Conservation (phyloP, 2,888 invertebrate genomes). For the Polietes domitor region DNA sequence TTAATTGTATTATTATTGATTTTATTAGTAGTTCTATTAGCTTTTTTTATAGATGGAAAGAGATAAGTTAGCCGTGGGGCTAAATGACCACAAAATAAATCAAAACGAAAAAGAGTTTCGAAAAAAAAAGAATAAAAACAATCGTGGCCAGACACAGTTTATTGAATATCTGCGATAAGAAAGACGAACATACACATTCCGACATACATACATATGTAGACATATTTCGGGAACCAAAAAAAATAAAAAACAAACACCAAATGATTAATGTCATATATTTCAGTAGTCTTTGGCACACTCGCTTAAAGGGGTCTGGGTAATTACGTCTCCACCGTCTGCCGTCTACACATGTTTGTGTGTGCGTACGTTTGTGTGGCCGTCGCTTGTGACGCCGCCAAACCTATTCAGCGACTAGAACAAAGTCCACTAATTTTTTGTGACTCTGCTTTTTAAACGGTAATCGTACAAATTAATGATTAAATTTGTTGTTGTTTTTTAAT, state of each 20-base stretch:
- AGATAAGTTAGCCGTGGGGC: too few relatives aligned
- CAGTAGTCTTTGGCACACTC: constrained; percentile 1
- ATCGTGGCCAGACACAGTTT: too few relatives aligned
- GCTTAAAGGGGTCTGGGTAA: neutral
- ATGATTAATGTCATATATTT: neutral
- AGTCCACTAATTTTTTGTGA: neutral
- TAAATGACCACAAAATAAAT: too few relatives aligned
- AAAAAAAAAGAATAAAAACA: too few relatives aligned
- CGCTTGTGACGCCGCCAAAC: neutral
- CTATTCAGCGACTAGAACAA: neutral
- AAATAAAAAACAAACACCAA: neutral
- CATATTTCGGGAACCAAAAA: neutral
- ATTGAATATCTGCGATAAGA: too few relatives aligned
- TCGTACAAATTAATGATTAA: constrained; percentile 7
- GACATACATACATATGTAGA: too few relatives aligned
- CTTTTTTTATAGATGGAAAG: too few relatives aligned
- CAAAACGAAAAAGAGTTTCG: too few relatives aligned
- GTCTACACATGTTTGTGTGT: neutral
- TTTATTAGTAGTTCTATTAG: too few relatives aligned
- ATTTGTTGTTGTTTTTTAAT: too few relatives aligned
- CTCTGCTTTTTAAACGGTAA: neutral
- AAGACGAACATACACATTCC: too few relatives aligned
- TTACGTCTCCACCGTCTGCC: neutral
- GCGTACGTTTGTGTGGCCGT: neutral
- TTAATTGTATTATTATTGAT: too few relatives aligned